phyloP scores from a whole-genome alignment of 2,113 vertebrate genomes.

The Sceloporus undulatus region DNA sequence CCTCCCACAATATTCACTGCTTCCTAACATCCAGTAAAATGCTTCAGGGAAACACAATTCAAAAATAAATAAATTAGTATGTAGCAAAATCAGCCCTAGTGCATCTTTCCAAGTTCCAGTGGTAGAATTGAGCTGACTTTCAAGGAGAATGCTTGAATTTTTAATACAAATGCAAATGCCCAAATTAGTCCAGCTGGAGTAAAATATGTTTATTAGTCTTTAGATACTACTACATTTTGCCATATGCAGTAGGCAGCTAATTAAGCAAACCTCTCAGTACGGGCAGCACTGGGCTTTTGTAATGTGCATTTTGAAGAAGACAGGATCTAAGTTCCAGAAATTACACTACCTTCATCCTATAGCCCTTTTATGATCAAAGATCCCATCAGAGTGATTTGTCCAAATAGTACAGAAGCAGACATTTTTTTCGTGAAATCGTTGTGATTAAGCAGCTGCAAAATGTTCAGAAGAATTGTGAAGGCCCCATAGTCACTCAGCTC shows the following conservation, averaged over 20 bases:
- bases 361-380: slow-evolving; percentile 18
- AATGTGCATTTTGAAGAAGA: slow-evolving; percentile 27
- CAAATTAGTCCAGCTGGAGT: slow-evolving; percentile 55
- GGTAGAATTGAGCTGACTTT: slow-evolving; percentile 42
- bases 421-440: slow-evolving; percentile 13
- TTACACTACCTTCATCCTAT: not conserved
- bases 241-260: slow-evolving; percentile 43
- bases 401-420: not conserved
- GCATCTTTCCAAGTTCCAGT: slow-evolving; percentile 41
- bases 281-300: slow-evolving; percentile 20
- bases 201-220: slow-evolving; percentile 50
- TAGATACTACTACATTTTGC: slow-evolving; percentile 47
- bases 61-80: slow-evolving; percentile 7
- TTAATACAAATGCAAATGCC: slow-evolving; percentile 59
- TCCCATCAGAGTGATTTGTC: not conserved
- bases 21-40: slow-evolving; percentile 27
- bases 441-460: not conserved
- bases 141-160: slow-evolving; percentile 59
- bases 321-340: slow-evolving; percentile 21
- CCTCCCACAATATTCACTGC: slow-evolving; percentile 4
- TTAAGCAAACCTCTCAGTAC: slow-evolving; percentile 23
- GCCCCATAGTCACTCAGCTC: not conserved
- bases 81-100: slow-evolving; percentile 33
- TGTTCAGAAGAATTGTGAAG: not conserved
- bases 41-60: not conserved